Percentiles rank a stretch among this genome's conserved stretches.
Conservation (phyloP, 2,888 invertebrate species). For the Sceliomorpha sp. region DNA sequence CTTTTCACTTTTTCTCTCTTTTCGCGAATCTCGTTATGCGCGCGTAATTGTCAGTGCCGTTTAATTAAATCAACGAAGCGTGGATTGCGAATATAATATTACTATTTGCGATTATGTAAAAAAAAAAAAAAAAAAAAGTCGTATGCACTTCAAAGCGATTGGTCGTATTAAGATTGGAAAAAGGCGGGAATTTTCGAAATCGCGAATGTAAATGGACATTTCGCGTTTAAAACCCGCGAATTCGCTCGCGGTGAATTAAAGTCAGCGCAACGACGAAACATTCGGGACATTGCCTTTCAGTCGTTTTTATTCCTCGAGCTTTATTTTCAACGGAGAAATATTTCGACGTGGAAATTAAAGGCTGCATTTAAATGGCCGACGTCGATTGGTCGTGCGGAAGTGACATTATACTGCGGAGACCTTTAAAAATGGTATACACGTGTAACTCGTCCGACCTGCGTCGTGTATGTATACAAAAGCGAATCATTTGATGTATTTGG, state of each 20-base stretch:
- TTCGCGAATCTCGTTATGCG: background rate
- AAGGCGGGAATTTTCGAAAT: background rate
- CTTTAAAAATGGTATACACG: slow-evolving; percentile 48
- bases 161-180: background rate
- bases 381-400: slow-evolving; percentile 8
- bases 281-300: too few relatives aligned
- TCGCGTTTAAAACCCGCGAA: too few relatives aligned
- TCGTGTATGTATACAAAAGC: slow-evolving; percentile 47
- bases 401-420: slow-evolving; percentile 31
- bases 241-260: too few relatives aligned
- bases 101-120: slow-evolving; percentile 1
- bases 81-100: background rate
- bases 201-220: background rate
- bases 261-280: too few relatives aligned
- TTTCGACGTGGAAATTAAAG: background rate
- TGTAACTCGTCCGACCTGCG: too few relatives aligned
- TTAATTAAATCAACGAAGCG: slow-evolving; percentile 2
- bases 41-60: background rate
- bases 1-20: background rate
- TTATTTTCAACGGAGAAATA: too few relatives aligned
- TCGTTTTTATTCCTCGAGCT: too few relatives aligned
- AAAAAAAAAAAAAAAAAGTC: slow-evolving; percentile 2
- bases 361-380: background rate
- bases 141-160: too few relatives aligned
- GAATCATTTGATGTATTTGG: slow-evolving; percentile 5